Base-by-base conservation (phyloP, 30 jellyfish, hydroid and myxozoan species). In the Haliclystus octoradiatus region DNA sequence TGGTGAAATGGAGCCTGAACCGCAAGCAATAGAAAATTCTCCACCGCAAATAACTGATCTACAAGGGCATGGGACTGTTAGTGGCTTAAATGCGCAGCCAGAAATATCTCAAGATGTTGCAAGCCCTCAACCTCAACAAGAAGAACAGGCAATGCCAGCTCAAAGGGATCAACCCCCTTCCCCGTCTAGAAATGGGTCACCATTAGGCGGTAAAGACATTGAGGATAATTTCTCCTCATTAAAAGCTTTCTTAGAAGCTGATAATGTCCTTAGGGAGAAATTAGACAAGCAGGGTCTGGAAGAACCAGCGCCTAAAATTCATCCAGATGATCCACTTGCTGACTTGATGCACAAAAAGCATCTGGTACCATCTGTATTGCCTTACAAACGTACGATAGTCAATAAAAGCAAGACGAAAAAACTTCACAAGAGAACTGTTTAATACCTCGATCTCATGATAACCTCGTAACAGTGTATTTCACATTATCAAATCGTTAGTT, bases 231-330 rank as follows among this genome's bases (percentile, higher is more conserved):
- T 70, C 52, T 81, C 97, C 3, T 88, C 97, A 26, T 72, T 88
- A 26, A 80, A 80, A 57, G 94, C 94, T n/a, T 88, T 76, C 60
- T 73, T 88, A 2, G 97, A 88, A 61, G 97, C 94, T 23, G 97
- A 88, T 34, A 70, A 76, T 34, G 70, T 29, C 52, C 77, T 88
- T 30, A 75, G 91, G 24, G 66, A 75, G 50, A 88, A 88, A 67
- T 62, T 68, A 9, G 50, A 49, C 31, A 77, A 77, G 65, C 88
- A 68, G 26, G 82, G 90, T 0, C 26, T 57, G 2, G 91, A 68
- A 19, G 26, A 71, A 70, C 26, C 73, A 50, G 0, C 15, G 14
- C 57, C 57, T 40, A 40, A 40, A 40, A 40, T 72, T 30, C 79
- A 73, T n/a, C 78, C 87, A 0, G 94, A 25, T 28, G 72, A 66